A percentile compares a stretch with the other conserved stretches of the same genome.
Conservation (phyloP, 37 sponge, comb jelly and placozoan species). For the Aplysina aerophoba region DNA sequence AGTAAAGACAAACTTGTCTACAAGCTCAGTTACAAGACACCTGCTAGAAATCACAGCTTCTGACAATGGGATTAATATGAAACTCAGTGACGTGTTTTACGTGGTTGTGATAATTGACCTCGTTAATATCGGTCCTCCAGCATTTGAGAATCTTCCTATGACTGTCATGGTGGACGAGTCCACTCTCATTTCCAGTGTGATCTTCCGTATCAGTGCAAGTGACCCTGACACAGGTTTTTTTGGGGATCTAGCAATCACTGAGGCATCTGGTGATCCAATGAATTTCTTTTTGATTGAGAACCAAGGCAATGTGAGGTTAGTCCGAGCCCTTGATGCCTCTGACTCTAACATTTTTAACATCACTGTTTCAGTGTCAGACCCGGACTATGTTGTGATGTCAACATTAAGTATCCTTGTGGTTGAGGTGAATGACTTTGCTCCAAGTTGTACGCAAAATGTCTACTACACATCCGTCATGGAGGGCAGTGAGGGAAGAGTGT, state of each 20-base stretch:
- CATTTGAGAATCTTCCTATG: constrained; percentile 61
- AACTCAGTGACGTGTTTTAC: not conserved
- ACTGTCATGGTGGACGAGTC: constrained; percentile 46
- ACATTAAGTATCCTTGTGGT: constrained; percentile 41
- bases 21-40: not conserved
- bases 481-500: not conserved
- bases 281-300: constrained; percentile 44
- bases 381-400: constrained; percentile 13
- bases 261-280: constrained; percentile 12
- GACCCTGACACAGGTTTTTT: constrained; percentile 61
- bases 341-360: constrained; percentile 29
- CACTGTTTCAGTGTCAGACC: constrained; percentile 53
- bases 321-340: constrained; percentile 42
- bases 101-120: constrained; percentile 37
- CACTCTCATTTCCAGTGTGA: not conserved
- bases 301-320: constrained; percentile 55
- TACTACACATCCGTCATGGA: constrained; percentile 8
- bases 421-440: constrained; percentile 61
- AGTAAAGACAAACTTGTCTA: not conserved
- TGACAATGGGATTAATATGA: constrained; percentile 36
- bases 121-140: constrained; percentile 33
- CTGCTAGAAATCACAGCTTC: constrained; percentile 26
- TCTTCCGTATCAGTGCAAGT: constrained; percentile 50
- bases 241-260: constrained; percentile 39
- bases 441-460: constrained; percentile 18